phyloP scores from a whole-genome alignment of 1,140 invertebrate species.

The Chymomyza costata region DNA sequence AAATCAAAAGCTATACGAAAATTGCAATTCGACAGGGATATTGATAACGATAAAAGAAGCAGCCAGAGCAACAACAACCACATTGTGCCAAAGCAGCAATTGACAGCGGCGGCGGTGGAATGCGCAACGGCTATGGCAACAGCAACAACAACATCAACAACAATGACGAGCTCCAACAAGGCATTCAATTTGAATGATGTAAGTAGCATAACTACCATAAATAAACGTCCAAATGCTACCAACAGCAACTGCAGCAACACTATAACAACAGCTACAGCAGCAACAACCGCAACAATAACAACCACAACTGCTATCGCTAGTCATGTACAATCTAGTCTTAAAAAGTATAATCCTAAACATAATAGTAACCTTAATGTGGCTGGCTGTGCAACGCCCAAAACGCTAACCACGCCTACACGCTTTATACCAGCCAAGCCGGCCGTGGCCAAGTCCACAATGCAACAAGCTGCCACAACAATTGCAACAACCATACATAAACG shows the following conservation, averaged over 20 bases:
- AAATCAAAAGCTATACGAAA: conserved; percentile 13
- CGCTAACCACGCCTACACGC: conserved; percentile 61
- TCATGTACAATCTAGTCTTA: conserved; percentile 26
- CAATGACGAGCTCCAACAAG: conserved; percentile 18
- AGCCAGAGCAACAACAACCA: conserved; percentile 11
- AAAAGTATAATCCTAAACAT: conserved; percentile 22
- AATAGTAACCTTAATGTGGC: conserved; percentile 19
- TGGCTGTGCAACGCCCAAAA: conserved; percentile 44
- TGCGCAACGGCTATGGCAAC: conserved; percentile 6
- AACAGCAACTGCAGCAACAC: conserved; percentile 33
- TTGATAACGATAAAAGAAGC: not conserved
- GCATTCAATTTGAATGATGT: conserved; percentile 70
- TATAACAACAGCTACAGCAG: conserved; percentile 12
- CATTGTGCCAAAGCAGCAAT: conserved; percentile 1
- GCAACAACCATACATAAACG: conserved; percentile 45
- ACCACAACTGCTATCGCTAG: conserved; percentile 22
- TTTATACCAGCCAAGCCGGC: conserved; percentile 56
- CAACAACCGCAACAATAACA: conserved; percentile 2
- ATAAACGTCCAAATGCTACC: conserved; percentile 60
- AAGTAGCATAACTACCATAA: conserved; percentile 58
- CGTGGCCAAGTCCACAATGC: conserved; percentile 28
- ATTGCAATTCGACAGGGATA: conserved; percentile 22
- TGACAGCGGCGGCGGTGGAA: conserved; percentile 5
- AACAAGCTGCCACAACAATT: conserved; percentile 3
- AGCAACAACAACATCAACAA: conserved; percentile 5